Evolutionary conservation across 1,140 invertebrate species (phyloP).

Genomic region (Catajapyx aquilonaris): DNA sequence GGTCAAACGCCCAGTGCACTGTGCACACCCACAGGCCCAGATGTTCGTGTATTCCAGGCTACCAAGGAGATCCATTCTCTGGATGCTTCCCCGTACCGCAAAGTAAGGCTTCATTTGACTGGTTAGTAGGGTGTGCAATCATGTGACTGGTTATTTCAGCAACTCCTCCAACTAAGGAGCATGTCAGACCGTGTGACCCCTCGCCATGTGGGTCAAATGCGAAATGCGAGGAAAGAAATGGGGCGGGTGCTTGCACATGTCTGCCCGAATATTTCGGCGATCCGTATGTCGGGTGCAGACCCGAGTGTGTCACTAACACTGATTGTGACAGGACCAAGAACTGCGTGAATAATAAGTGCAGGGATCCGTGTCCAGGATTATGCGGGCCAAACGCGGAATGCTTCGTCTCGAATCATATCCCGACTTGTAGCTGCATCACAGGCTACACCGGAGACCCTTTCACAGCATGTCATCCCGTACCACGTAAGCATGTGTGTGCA

Average conservation of each 20-base stretch:
- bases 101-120: too few relatives aligned
- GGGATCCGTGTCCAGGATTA: slow-evolving; percentile 46
- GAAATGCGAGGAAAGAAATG: too few relatives aligned
- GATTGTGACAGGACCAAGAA: slow-evolving; percentile 46
- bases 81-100: slow-evolving; percentile 37
- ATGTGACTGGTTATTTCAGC: too few relatives aligned
- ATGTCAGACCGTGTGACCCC: slow-evolving; percentile 34
- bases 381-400: slow-evolving; percentile 56
- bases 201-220: slow-evolving; percentile 50
- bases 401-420: slow-evolving; percentile 45
- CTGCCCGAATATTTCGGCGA: too few relatives aligned
- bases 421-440: slow-evolving; percentile 50
- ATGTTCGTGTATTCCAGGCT: not conserved
- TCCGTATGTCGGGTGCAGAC: slow-evolving; percentile 47
- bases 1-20: slow-evolving; percentile 19
- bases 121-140: too few relatives aligned
- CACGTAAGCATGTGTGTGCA: slow-evolving; percentile 15
- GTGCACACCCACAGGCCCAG: slow-evolving; percentile 25
- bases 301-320: slow-evolving; percentile 48
- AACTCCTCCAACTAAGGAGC: too few relatives aligned
- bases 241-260: too few relatives aligned
- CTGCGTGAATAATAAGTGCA: slow-evolving; percentile 43
- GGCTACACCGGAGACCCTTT: slow-evolving; percentile 38
- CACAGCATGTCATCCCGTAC: too few relatives aligned
- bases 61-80: slow-evolving; percentile 36